Conservation (phyloP, 2,888 invertebrate genomes). For the Netelia melanura region DNA sequence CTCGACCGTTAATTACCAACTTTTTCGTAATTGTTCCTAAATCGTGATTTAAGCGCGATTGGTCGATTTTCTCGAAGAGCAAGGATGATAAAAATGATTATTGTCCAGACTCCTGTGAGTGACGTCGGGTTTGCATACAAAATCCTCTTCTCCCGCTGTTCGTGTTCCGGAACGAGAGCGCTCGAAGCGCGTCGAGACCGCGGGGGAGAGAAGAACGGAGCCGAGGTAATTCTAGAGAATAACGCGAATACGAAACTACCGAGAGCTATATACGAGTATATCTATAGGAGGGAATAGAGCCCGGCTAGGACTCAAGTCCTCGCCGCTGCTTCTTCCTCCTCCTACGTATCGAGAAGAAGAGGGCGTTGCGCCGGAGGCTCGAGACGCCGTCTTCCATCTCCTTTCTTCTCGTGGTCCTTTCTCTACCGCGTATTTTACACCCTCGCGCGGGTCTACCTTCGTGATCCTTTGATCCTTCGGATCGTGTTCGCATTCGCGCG, state of each 20-base stretch:
- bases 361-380: conserved; percentile 28
- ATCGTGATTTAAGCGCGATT: not conserved
- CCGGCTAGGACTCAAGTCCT: not conserved
- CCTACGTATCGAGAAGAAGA: not conserved
- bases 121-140: conserved; percentile 44
- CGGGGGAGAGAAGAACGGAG: not conserved
- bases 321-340: not conserved
- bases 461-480: conserved; percentile 37
- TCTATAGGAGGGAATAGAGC: not conserved
- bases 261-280: not conserved
- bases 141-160: not conserved
- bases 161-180: not conserved
- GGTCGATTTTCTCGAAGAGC: not conserved
- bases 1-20: too few relatives aligned
- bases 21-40: not conserved
- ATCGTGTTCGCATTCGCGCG: not conserved
- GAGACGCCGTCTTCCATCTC: conserved; percentile 23
- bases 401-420: not conserved
- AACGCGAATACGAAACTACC: conserved; percentile 34
- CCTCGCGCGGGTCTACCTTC: conserved; percentile 5
- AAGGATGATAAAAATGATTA: conserved; percentile 35
- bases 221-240: conserved; percentile 50
- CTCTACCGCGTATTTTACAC: not conserved
- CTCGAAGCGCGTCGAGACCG: conserved; percentile 16
- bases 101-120: not conserved